These are phyloP conservation scores for Drosophila nebulosa DNA, from an alignment of 1,140 invertebrate species.

Conservation along the genomic window DNA sequence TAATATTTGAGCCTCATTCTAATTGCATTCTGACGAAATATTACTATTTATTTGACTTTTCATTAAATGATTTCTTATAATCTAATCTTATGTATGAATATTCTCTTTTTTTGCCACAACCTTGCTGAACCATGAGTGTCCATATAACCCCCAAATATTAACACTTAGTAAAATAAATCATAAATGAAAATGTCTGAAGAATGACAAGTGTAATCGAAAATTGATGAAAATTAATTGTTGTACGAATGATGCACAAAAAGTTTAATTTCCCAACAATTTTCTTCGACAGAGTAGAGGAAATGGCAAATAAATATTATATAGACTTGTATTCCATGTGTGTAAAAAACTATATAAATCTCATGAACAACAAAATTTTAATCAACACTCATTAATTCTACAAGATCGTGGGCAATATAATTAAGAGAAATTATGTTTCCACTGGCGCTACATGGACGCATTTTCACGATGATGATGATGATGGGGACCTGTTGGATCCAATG, in stretches of 20 bases:
- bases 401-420: slow-evolving; percentile 76
- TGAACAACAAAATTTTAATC: slow-evolving; percentile 63
- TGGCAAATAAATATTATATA: slow-evolving; percentile 29
- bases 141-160: not conserved
- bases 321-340: slow-evolving; percentile 25
- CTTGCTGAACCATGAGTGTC: not conserved
- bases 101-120: not conserved
- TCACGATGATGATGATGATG: not conserved
- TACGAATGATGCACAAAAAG: slow-evolving; percentile 19
- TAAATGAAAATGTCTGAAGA: slow-evolving; percentile 9
- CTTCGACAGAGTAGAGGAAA: slow-evolving; percentile 49
- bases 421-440: slow-evolving; percentile 77
- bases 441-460: slow-evolving; percentile 31
- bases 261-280: slow-evolving; percentile 51
- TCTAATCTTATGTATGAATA: too few relatives aligned
- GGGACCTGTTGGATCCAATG: slow-evolving; percentile 69
- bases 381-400: slow-evolving; percentile 75
- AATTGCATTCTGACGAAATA: too few relatives aligned
- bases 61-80: too few relatives aligned
- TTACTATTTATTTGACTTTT: too few relatives aligned
- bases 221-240: slow-evolving; percentile 32
- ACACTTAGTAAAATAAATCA: not conserved
- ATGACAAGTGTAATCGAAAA: slow-evolving; percentile 33
- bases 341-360: slow-evolving; percentile 57
- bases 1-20: too few relatives aligned